Conservation (phyloP, 2,888 invertebrate genomes). For the Aquatica leii region DNA sequence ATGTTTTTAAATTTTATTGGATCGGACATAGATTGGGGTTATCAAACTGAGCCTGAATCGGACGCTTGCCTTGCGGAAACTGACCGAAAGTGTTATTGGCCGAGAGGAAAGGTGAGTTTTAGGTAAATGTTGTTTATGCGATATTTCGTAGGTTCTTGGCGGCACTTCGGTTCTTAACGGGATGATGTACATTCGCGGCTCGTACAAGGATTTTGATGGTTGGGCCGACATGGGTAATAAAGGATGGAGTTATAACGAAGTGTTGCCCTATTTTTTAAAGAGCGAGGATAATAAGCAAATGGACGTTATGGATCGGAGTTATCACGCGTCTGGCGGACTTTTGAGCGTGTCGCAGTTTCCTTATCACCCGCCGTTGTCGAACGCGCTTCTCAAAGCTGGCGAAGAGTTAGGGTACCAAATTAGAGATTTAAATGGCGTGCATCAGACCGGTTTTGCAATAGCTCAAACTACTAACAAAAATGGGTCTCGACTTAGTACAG, state of each 20-base stretch:
- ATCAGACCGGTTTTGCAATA: conserved; percentile 84
- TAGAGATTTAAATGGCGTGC: conserved; percentile 83
- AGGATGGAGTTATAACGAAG: conserved; percentile 90
- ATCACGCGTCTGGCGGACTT: conserved; percentile 80
- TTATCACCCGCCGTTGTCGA: conserved; percentile 84
- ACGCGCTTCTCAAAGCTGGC: conserved; percentile 79
- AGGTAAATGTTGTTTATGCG: not conserved
- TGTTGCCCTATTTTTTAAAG: conserved; percentile 88
- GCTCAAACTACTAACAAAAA: conserved; percentile 89
- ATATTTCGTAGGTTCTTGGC: conserved; percentile 74
- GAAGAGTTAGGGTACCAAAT: conserved; percentile 78
- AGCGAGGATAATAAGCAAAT: conserved; percentile 81
- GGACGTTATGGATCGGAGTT: conserved; percentile 77
- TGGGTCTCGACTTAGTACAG: conserved; percentile 83
- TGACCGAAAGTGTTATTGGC: conserved; percentile 81
- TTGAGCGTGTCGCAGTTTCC: conserved; percentile 83
- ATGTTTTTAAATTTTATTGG: conserved; percentile 90
- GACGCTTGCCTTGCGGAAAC: conserved; percentile 77
- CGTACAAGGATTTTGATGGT: conserved; percentile 84
- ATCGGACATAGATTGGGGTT: conserved; percentile 88
- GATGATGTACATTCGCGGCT: conserved; percentile 95
- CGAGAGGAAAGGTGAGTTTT: conserved; percentile 76
- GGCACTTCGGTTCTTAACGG: conserved; percentile 95
- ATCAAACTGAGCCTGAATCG: conserved; percentile 83
- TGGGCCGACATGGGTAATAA: conserved; percentile 88